Base-by-base conservation (phyloP, 2,888 invertebrate genomes). In the Lutraria lutraria region DNA sequence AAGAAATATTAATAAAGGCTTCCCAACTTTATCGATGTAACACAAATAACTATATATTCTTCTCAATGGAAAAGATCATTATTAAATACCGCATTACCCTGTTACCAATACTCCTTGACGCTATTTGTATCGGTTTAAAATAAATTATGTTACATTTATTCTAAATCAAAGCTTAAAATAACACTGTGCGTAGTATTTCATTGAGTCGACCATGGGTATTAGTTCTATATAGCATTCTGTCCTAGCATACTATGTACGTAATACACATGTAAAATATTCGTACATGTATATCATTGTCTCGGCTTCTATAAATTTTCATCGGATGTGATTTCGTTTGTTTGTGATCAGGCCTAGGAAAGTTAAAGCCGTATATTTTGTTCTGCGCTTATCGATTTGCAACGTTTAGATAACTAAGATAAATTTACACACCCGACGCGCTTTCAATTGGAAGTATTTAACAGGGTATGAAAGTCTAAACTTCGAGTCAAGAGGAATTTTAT, bases 1-100 rank as follows among this genome's bases (percentile, higher is more conserved):
- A 31, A 31, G 76, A 76, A 76, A 76, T 31, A 16, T n/a, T 19
- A 19, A 76, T 76, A 76, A 72, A 72, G 31, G 72, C 72, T 72
- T 12, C 72, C 31, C 10, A 16, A 31, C 34, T 76, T 76, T 76
- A 76, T 76, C 76, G 29, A 34, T 76, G 0, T 76, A 76, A 34
- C 29, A 34, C 76, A 76, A 68, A 68, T 68, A 68, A 68, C 12
- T 25, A 68, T 25, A 25, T 68, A 68, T 68, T 68, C 63, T 68
- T n/a, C 63, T 68, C 25, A 68, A 68, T 68, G 25, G 25, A 68
- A 68, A n/a, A 21, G 25, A 25, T 8, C 21, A 68, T 25, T 68
- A 68, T n/a, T 68, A 25, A 68, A 68, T 68, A 68, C 21, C 43
- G 8, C 8, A 43, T 43, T 43, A 43, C 43, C 43, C 43, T 43